These are phyloP conservation scores for Rhinolophus ferrumequinum DNA, from an alignment of 2,113 vertebrate genomes.

Conservation along the genomic window DNA sequence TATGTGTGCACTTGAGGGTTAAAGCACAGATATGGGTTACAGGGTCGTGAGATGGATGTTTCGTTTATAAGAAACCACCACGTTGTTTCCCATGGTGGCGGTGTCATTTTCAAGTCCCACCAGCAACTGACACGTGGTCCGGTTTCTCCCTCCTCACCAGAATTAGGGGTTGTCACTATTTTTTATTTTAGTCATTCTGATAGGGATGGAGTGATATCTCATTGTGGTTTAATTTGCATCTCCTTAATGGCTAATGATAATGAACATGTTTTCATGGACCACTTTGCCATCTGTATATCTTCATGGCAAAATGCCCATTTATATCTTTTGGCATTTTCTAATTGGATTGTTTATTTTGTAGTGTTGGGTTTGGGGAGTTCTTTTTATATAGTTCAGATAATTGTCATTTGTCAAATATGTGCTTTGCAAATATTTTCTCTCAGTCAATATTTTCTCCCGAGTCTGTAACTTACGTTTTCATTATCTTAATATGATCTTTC, in stretches of 20 bases:
- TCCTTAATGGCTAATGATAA: not conserved
- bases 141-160: too few species aligned
- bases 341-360: not conserved
- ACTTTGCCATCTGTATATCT: not conserved
- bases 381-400: not conserved
- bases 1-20: fast-evolving
- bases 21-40: not conserved
- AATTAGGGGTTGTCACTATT: not conserved
- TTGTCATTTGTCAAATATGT: not conserved
- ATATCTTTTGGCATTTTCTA: not conserved
- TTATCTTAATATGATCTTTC: too few species aligned
- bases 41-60: too few species aligned
- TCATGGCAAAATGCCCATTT: not conserved
- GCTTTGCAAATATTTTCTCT: not conserved
- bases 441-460: not conserved
- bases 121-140: not conserved
- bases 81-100: fast-evolving
- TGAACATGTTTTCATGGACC: not conserved
- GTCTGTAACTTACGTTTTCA: not conserved
- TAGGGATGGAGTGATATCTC: not conserved
- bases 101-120: not conserved
- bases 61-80: not conserved
- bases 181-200: not conserved
- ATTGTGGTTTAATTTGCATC: not conserved
- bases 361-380: not conserved